A percentile compares a stretch with the other conserved stretches of the same genome.
Evolutionary conservation across 2,797 vertebrate species (phyloP).

Genomic region (Graptemys geographica): DNA sequence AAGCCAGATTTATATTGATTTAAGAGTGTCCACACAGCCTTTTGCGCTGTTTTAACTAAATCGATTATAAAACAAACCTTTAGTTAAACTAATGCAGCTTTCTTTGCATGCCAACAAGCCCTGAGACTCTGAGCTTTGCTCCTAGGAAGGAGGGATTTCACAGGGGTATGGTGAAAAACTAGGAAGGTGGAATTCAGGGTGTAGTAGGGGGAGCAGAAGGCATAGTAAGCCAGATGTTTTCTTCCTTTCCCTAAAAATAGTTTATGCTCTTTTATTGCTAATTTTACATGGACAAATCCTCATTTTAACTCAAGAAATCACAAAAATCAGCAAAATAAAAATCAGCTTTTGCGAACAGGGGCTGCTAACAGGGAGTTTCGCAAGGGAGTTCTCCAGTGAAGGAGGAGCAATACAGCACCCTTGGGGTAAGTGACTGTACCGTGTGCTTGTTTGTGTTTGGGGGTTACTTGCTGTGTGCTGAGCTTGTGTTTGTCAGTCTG

Average conservation of each 20-base stretch:
- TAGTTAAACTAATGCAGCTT: not conserved
- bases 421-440: no score
- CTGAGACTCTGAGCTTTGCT: not conserved
- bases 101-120: not conserved
- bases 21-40: not conserved
- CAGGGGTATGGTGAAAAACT: not conserved
- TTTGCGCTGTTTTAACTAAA: not conserved
- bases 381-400: no score
- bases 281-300: not conserved
- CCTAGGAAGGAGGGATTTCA: not conserved
- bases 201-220: not conserved
- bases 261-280: not conserved
- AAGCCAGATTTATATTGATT: not conserved
- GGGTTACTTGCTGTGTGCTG: no score
- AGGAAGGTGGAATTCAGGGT: constrained; percentile 30
- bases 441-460: no score
- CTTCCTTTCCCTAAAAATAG: not conserved
- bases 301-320: not conserved
- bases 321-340: constrained; percentile 2
- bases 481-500: no score
- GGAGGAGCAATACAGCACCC: no score
- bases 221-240: not conserved
- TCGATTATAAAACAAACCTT: not conserved
- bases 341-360: no score
- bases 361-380: no score